phyloP scores from a whole-genome alignment of 1,140 invertebrate species.

The Lycorma delicatula region DNA sequence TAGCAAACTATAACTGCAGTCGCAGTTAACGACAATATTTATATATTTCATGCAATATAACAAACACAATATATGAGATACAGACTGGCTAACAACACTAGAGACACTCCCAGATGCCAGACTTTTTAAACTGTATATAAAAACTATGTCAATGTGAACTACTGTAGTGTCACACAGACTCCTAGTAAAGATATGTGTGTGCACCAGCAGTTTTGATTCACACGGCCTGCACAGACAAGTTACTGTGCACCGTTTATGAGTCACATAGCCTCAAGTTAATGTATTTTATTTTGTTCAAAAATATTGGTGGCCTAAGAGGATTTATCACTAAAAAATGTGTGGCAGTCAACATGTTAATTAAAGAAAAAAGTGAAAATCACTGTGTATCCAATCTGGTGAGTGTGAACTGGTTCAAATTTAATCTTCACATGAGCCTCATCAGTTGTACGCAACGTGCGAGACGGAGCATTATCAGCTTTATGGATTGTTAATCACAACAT shows the following conservation, averaged over 20 bases:
- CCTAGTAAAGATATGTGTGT: neutral
- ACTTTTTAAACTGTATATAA: neutral
- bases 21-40: too few species aligned
- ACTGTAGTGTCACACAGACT: neutral
- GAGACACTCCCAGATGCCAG: neutral
- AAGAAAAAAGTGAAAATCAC: too few species aligned
- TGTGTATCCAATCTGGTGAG: too few species aligned
- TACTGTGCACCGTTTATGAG: neutral
- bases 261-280: neutral
- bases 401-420: too few species aligned
- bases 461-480: too few species aligned
- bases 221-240: neutral
- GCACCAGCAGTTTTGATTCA: neutral
- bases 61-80: neutral
- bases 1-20: neutral
- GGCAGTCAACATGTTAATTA: neutral
- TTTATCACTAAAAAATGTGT: neutral
- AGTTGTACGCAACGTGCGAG: too few species aligned
- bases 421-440: too few species aligned
- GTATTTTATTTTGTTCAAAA: neutral
- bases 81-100: neutral
- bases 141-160: neutral
- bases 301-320: neutral
- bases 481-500: too few species aligned
- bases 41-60: neutral